Evolutionary conservation across 2,113 vertebrate species (phyloP).

Genomic region (Chascanopsetta lugubris): DNA sequence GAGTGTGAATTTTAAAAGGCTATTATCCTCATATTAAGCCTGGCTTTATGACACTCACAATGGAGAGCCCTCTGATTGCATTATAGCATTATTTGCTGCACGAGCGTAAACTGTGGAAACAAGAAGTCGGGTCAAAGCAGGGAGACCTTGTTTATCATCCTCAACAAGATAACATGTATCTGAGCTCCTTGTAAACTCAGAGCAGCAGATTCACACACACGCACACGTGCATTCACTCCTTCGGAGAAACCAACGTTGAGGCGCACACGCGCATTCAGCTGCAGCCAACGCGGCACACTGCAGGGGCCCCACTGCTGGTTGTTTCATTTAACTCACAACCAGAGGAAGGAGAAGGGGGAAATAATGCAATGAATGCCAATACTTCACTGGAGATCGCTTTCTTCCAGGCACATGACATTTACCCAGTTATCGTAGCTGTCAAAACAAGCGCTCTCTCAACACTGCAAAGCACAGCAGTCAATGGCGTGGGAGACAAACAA

Average conservation of each 20-base stretch:
- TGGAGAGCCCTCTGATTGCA: constrained; percentile 54
- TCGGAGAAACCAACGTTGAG: constrained; percentile 6
- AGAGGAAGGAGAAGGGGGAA: not conserved
- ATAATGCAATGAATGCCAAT: constrained; percentile 35
- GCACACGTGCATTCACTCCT: not conserved
- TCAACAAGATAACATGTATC: constrained; percentile 27
- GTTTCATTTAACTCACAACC: constrained; percentile 13
- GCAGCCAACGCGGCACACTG: constrained; percentile 14
- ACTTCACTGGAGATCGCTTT: constrained; percentile 31
- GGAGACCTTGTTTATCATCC: constrained; percentile 39
- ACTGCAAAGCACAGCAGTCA: constrained; percentile 46
- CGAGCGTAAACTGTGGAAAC: constrained; percentile 38
- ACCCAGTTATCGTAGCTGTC: constrained; percentile 70
- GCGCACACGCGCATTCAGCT: constrained; percentile 8
- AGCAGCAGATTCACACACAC: constrained; percentile 15
- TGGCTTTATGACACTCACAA: constrained; percentile 49
- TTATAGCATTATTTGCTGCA: constrained; percentile 54
- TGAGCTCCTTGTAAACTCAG: constrained; percentile 14
- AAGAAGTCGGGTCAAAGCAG: constrained; percentile 21
- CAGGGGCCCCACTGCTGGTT: constrained; percentile 4
- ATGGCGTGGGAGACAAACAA: constrained; percentile 44
- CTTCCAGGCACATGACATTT: constrained; percentile 64
- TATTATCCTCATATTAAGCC: constrained; percentile 61
- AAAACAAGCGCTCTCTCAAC: constrained; percentile 67
- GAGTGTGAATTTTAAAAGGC: constrained; percentile 54